Conservation (phyloP, 1,140 invertebrate genomes). For the Tribolium castaneum region DNA sequence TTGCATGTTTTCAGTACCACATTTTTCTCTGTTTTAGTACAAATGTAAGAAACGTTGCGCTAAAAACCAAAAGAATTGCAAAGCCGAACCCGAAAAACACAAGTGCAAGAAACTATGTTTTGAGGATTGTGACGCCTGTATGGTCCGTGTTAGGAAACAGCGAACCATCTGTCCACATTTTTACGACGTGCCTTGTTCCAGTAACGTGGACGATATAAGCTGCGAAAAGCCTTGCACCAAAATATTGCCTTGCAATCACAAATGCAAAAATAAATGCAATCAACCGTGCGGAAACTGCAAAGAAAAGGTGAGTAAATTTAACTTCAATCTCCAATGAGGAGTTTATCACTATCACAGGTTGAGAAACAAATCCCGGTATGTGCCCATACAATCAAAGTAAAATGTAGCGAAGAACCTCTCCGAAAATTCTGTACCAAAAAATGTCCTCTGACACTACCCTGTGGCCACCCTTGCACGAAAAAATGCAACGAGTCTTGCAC, state of each 20-base stretch:
- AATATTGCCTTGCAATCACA: slow-evolving; percentile 65
- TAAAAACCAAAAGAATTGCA: slow-evolving; percentile 63
- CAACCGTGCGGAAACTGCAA: slow-evolving; percentile 65
- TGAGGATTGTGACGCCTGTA: slow-evolving; percentile 67
- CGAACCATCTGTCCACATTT: slow-evolving; percentile 64
- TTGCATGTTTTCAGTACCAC: too few relatives aligned
- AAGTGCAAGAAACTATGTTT: slow-evolving; percentile 65
- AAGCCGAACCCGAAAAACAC: slow-evolving; percentile 60
- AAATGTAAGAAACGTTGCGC: slow-evolving; percentile 66
- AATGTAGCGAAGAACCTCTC: slow-evolving; percentile 58
- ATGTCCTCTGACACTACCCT: slow-evolving; percentile 62
- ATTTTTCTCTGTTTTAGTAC: slow-evolving; percentile 67
- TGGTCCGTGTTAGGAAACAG: slow-evolving; percentile 64
- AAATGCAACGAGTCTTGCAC: slow-evolving; percentile 63
- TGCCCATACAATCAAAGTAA: slow-evolving; percentile 62
- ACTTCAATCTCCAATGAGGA: not conserved
- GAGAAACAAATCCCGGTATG: slow-evolving; percentile 64
- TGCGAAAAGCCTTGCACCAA: slow-evolving; percentile 66
- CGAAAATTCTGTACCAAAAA: slow-evolving; percentile 58
- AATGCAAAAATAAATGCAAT: slow-evolving; percentile 65
- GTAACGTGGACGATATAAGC: slow-evolving; percentile 58
- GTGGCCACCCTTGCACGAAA: slow-evolving; percentile 65
- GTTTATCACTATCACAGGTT: slow-evolving; percentile 61
- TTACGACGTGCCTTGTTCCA: slow-evolving; percentile 61
- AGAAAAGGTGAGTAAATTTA: slow-evolving; percentile 60